These are phyloP conservation scores for Lepidocyrtinus sp. DNA, from an alignment of 2,888 invertebrate genomes.

Conservation along the genomic window DNA sequence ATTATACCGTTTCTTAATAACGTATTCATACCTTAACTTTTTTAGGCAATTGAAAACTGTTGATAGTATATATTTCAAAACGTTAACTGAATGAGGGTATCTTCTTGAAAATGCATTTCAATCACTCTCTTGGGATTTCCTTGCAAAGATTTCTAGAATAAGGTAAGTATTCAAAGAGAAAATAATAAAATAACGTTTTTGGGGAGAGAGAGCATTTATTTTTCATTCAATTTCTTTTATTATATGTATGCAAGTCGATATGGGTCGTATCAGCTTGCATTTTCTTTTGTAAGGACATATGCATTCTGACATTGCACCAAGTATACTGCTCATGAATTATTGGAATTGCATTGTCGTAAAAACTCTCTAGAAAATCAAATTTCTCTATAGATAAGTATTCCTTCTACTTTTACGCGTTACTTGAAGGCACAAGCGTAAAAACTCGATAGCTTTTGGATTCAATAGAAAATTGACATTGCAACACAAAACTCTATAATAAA, in stretches of 20 bases:
- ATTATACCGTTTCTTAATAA: too few relatives aligned
- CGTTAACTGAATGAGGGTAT: too few relatives aligned
- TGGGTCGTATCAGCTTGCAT: constrained; percentile 25
- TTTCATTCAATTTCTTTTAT: neutral
- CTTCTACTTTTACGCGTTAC: neutral
- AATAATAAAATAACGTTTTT: neutral
- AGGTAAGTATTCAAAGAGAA: neutral
- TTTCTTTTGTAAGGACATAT: neutral
- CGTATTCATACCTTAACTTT: too few relatives aligned
- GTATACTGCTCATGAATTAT: constrained; percentile 51
- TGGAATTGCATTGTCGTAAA: constrained; percentile 34
- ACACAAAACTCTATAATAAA: constrained; percentile 30
- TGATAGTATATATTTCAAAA: too few relatives aligned
- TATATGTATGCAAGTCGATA: neutral
- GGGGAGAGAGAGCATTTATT: neutral
- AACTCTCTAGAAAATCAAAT: neutral
- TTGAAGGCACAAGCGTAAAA: too few relatives aligned
- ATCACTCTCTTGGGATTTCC: constrained; percentile 40
- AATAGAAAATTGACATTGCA: neutral
- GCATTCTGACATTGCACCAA: neutral
- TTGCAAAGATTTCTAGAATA: constrained; percentile 31
- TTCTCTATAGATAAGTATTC: neutral
- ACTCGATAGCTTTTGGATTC: too few relatives aligned
- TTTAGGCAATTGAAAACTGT: too few relatives aligned
- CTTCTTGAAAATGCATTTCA: constrained; percentile 7